Percentiles rank a stretch among this genome's conserved stretches.
Evolutionary conservation across 2,888 invertebrate genomes (phyloP).

Genomic region (Eristalis pertinax): DNA sequence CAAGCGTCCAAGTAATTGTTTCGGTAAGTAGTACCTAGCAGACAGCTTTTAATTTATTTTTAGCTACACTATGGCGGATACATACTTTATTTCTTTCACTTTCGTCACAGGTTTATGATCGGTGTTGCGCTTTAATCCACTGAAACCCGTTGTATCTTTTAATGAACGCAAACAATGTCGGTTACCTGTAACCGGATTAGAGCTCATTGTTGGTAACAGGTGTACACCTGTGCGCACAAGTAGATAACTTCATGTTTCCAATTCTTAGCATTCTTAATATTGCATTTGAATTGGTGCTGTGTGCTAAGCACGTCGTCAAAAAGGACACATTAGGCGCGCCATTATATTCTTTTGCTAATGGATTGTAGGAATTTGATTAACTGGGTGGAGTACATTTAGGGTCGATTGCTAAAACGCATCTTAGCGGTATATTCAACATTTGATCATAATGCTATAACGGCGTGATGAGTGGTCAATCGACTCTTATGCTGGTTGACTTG

Average conservation of each 20-base stretch:
- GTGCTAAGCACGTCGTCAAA: background rate
- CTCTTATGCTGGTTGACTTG: too few species aligned
- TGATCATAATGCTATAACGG: too few species aligned
- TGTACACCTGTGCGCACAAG: background rate
- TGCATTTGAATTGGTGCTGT: background rate
- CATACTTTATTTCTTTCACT: background rate
- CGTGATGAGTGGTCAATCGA: too few species aligned
- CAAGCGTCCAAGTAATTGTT: background rate
- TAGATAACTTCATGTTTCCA: background rate
- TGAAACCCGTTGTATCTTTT: background rate
- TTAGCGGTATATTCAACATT: too few species aligned
- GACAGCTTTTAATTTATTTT: background rate
- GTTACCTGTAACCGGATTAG: background rate
- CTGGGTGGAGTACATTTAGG: too few species aligned
- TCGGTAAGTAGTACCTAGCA: background rate
- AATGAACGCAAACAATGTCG: background rate
- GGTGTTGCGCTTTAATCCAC: background rate
- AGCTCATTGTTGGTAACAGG: background rate
- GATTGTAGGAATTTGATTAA: too few species aligned
- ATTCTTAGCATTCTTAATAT: background rate
- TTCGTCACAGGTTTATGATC: background rate
- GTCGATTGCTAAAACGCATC: too few species aligned
- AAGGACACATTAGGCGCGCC: background rate
- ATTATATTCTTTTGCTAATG: background rate
- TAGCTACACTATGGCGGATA: background rate